These are phyloP conservation scores for Salpingus planirostris DNA, from an alignment of 2,888 invertebrate species.

Conservation along the genomic window DNA sequence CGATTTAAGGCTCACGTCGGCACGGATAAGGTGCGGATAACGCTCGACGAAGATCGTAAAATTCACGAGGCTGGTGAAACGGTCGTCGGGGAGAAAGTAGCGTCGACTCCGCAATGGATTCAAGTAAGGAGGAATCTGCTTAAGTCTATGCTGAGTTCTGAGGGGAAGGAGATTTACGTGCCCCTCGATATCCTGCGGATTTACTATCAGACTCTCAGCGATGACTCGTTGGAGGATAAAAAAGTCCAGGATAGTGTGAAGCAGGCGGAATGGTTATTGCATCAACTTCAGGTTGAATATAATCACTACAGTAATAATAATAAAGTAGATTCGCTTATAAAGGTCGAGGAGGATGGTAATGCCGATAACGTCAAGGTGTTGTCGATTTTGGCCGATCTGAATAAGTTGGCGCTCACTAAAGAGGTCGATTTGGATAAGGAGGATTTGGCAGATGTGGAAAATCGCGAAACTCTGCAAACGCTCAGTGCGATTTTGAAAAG, in stretches of 20 bases:
- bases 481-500: constrained; percentile 23
- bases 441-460: constrained; percentile 9
- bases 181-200: constrained; percentile 36
- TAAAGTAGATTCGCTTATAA: constrained; percentile 29
- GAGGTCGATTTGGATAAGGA: constrained; percentile 9
- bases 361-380: constrained; percentile 15
- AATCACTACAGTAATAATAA: constrained; percentile 26
- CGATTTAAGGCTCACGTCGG: constrained; percentile 35
- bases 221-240: constrained; percentile 25
- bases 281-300: constrained; percentile 30
- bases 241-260: constrained; percentile 27
- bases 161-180: constrained; percentile 32
- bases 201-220: constrained; percentile 37
- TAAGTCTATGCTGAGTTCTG: constrained; percentile 33
- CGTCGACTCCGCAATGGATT: constrained; percentile 33
- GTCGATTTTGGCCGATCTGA: constrained; percentile 21
- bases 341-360: too few species aligned
- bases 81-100: constrained; percentile 9
- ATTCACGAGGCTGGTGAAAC: constrained; percentile 11
- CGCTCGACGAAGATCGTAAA: constrained; percentile 22
- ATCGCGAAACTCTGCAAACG: constrained; percentile 17
- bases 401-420: constrained; percentile 13
- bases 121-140: constrained; percentile 35
- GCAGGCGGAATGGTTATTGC: constrained; percentile 37
- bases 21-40: constrained; percentile 34